These are phyloP conservation scores for Darwinula stevensoni DNA, from an alignment of 2,888 invertebrate genomes.

Conservation along the genomic window DNA sequence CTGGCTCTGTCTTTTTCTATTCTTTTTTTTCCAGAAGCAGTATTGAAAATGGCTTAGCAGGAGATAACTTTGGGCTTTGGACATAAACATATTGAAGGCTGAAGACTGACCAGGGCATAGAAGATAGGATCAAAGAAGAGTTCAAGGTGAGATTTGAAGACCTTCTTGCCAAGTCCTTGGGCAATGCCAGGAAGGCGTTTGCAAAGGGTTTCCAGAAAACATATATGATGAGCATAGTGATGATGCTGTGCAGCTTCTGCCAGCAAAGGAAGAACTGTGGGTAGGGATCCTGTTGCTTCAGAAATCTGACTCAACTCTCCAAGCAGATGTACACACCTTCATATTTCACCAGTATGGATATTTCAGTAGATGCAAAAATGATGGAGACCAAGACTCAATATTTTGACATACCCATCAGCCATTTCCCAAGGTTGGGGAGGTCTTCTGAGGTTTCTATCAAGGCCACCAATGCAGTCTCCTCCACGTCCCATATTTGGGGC, in stretches of 20 bases:
- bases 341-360: too few relatives aligned
- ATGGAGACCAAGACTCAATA: too few relatives aligned
- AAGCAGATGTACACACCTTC: conserved; percentile 13
- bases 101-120: conserved; percentile 20
- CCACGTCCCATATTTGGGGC: conserved; percentile 22
- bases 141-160: conserved; percentile 21
- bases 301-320: conserved; percentile 18
- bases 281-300: conserved; percentile 12
- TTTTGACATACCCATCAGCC: conserved; percentile 20
- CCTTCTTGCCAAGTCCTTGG: conserved; percentile 19
- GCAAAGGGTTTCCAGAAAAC: conserved; percentile 21
- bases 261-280: conserved; percentile 17
- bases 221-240: conserved; percentile 21
- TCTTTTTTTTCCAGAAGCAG: too few relatives aligned
- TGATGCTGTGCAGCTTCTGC: conserved; percentile 16
- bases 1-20: too few relatives aligned
- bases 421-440: conserved; percentile 23
- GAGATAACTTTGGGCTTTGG: too few relatives aligned
- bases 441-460: conserved; percentile 19
- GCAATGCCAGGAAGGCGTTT: conserved; percentile 20
- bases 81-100: too few relatives aligned
- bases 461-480: conserved; percentile 15
- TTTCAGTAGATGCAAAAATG: too few relatives aligned
- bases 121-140: conserved; percentile 21
- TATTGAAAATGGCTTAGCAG: too few relatives aligned